Conservation (phyloP, 2,888 invertebrate genomes). For the Hydriomena furcata region DNA sequence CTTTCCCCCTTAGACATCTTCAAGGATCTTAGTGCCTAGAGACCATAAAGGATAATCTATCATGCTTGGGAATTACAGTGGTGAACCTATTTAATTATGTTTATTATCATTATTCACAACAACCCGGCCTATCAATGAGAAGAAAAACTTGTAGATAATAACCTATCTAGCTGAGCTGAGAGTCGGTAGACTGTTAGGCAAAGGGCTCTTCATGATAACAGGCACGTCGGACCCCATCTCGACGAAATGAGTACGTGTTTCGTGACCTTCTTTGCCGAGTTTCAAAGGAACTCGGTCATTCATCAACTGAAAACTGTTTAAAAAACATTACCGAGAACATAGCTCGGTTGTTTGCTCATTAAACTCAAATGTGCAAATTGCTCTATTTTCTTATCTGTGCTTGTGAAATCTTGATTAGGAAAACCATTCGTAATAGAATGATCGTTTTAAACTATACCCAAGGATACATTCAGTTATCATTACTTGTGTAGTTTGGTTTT, state of each 20-base stretch:
- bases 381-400: conserved; percentile 13
- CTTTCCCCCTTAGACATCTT: no score
- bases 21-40: no score
- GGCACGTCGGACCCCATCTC: not conserved
- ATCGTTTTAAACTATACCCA: not conserved
- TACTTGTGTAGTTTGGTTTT: no score
- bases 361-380: conserved; percentile 9
- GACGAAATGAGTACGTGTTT: not conserved
- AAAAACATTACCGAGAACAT: conserved; percentile 11
- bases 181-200: not conserved
- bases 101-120: not conserved
- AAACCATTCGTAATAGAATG: not conserved
- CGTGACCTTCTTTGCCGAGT: not conserved
- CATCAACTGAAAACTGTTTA: conserved; percentile 7
- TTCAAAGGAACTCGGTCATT: conserved; percentile 8
- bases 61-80: no score
- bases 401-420: conserved; percentile 8
- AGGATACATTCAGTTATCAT: no score
- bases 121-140: not conserved
- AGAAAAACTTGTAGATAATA: not conserved
- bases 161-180: not conserved
- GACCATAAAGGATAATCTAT: no score
- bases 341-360: conserved; percentile 6
- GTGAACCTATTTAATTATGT: no score
- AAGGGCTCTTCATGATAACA: conserved; percentile 5